These are phyloP conservation scores for Macrosteles quadrilineatus DNA, from an alignment of 1,140 invertebrate genomes.

Conservation along the genomic window DNA sequence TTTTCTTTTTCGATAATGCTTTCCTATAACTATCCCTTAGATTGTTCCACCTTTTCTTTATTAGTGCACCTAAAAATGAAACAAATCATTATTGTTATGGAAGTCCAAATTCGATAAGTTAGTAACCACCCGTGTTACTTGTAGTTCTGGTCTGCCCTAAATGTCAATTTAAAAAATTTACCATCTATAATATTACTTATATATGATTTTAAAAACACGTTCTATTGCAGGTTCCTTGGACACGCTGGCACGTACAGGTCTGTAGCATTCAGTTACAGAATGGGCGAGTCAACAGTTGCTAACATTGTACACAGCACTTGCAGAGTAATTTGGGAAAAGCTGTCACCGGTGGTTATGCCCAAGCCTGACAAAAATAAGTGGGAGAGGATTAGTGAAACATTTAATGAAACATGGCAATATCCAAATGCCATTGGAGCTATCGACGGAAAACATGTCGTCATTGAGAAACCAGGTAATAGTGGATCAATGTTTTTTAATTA, in stretches of 20 bases:
- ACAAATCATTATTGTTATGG: no score
- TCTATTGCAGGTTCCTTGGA: no score
- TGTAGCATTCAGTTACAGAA: slow-evolving; percentile 31
- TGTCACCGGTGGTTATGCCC: slow-evolving; percentile 37
- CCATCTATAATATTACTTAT: slow-evolving; percentile 20
- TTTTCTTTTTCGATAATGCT: slow-evolving; percentile 12
- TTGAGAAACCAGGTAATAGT: slow-evolving; percentile 48
- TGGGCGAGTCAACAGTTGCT: slow-evolving; percentile 36
- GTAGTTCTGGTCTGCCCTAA: not conserved
- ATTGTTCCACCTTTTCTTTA: slow-evolving; percentile 35
- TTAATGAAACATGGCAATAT: slow-evolving; percentile 34
- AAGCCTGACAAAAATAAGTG: slow-evolving; percentile 28
- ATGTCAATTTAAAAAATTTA: not conserved
- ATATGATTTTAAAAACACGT: slow-evolving; percentile 30
- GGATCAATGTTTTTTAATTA: slow-evolving; percentile 52
- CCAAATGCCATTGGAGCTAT: slow-evolving; percentile 34
- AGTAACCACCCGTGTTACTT: not conserved
- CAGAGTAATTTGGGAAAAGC: slow-evolving; percentile 33
- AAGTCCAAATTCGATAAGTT: slow-evolving; percentile 21
- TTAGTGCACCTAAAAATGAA: slow-evolving; percentile 27
- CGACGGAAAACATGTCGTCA: slow-evolving; percentile 50
- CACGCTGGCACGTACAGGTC: slow-evolving; percentile 31
- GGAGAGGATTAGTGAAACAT: slow-evolving; percentile 24
- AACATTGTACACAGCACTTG: slow-evolving; percentile 37
- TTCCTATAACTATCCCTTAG: slow-evolving; percentile 22